Evolutionary conservation across 2,113 vertebrate genomes (phyloP), one percentile per base, ranked within the genome.

Genomic region (Platysternon megacephalum): DNA sequence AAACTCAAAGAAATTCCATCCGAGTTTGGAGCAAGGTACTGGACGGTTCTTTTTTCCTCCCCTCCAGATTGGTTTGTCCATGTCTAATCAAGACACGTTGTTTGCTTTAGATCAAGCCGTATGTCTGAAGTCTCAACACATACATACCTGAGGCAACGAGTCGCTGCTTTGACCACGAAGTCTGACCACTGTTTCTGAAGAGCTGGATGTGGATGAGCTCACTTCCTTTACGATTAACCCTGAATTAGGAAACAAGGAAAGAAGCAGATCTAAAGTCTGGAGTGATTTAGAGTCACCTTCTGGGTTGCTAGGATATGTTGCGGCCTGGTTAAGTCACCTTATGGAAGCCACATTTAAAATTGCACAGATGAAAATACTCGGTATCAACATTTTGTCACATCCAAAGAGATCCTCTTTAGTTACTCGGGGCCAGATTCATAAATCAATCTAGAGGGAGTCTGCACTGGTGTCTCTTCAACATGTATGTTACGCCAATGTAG

Each of bases 81-180:
- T 44, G 22, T 78, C 74, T 26, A 78, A 28, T 13, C 35, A 24
- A 28, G n/a, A 19, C 72, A 7, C 8, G 79, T 85, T 11, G 65
- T 16, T 53, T 89, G 39, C 55, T 58, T 35, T 52, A 8, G 81
- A 74, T 44, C 74, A 76, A 76, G 49, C 51, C 32, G 8, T 72
- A 49, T 58, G 46, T 17, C 46, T 85, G 78, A 55, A 28, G 12
- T 48, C 42, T 51, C 24, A 26, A 42, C 28, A 52, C 11, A n/a
- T 49, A n/a, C 78, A 1, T 97, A 99, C 99, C 99, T 99, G 99
- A 12, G 99, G 99, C 86, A 99, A 98, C 51, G 99, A 99, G 98
- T 99, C 99, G 0, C 99, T 99, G 97, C 99, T 99, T 97, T 99
- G 99, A 83, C 99, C 99, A 79, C 99, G 99, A 96, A 99, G 99